phyloP scores from a whole-genome alignment of 2,113 vertebrate genomes.

The Lampris incognitus region DNA sequence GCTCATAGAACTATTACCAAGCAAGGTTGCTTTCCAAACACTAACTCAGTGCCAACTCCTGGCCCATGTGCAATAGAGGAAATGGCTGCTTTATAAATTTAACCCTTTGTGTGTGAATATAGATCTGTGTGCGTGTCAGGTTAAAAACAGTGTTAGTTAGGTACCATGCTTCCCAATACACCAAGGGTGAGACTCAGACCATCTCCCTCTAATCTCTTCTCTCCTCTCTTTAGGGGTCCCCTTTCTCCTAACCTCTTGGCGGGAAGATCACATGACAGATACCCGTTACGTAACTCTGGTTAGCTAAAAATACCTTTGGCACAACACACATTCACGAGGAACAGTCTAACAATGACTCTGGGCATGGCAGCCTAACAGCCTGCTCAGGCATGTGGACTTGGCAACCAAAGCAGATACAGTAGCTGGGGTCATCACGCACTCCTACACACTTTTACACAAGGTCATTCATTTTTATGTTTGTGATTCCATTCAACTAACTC shows the following conservation, averaged over 20 bases:
- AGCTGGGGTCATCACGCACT: conserved; percentile 30
- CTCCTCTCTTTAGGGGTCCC: conserved; percentile 4
- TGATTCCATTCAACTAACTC: no score
- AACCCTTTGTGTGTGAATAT: conserved; percentile 21
- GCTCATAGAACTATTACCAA: conserved; percentile 18
- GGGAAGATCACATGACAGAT: conserved; percentile 75
- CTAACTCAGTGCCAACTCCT: conserved; percentile 7
- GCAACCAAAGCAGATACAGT: conserved; percentile 45
- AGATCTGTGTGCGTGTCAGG: conserved; percentile 16
- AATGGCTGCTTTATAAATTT: background rate
- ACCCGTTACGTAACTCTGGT: conserved; percentile 74
- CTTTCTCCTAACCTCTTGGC: conserved; percentile 30
- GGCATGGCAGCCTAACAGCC: conserved; percentile 45
- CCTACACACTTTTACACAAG: conserved; percentile 16
- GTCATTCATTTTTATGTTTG: conserved; percentile 42
- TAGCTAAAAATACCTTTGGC: conserved; percentile 79
- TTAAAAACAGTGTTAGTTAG: conserved; percentile 19
- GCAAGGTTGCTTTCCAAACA: conserved; percentile 17
- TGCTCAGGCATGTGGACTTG: conserved; percentile 39
- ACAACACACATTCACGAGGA: conserved; percentile 71
- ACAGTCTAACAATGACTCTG: conserved; percentile 43
- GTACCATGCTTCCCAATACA: conserved; percentile 35
- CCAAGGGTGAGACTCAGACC: background rate
- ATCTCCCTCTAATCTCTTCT: conserved; percentile 4
- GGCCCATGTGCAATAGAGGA: background rate